Evolutionary conservation across 2,888 invertebrate species (phyloP).

Genomic region (Heteromurus nitidus): DNA sequence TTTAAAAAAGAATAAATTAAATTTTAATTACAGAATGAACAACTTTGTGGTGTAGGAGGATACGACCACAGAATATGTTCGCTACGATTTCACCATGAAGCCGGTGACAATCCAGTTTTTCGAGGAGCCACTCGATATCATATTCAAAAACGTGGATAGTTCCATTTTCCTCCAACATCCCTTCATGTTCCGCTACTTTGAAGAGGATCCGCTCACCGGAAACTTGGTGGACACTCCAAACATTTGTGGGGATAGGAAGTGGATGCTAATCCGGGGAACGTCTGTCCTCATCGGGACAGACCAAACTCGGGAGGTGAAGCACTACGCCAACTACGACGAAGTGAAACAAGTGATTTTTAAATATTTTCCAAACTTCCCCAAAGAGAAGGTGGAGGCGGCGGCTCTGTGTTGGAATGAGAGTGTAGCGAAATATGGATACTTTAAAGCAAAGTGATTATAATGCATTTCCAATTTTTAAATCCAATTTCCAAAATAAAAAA

Average conservation of each 20-base stretch:
- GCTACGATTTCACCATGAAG: slow-evolving; percentile 52
- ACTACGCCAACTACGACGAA: slow-evolving; percentile 38
- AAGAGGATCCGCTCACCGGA: slow-evolving; percentile 30
- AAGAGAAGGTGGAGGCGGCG: slow-evolving; percentile 37
- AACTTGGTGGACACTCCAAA: slow-evolving; percentile 20
- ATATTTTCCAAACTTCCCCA: slow-evolving; percentile 39
- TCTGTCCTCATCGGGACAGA: slow-evolving; percentile 49
- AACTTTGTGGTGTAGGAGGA: slow-evolving; percentile 33
- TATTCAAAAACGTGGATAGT: slow-evolving; percentile 34
- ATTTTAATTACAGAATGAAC: not conserved
- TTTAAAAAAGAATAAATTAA: not conserved
- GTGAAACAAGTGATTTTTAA: slow-evolving; percentile 35
- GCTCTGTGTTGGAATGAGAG: slow-evolving; percentile 32
- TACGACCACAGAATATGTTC: slow-evolving; percentile 8
- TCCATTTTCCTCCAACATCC: slow-evolving; percentile 57
- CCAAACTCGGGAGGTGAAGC: slow-evolving; percentile 16
- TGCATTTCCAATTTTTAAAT: too few relatives aligned
- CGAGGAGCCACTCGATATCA: slow-evolving; percentile 3
- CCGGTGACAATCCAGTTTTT: slow-evolving; percentile 41
- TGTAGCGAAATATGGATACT: slow-evolving; percentile 28
- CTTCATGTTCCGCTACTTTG: slow-evolving; percentile 63
- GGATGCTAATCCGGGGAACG: slow-evolving; percentile 46
- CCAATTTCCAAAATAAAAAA: too few relatives aligned
- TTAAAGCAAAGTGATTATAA: slow-evolving; percentile 15
- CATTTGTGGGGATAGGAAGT: slow-evolving; percentile 40